Percentiles rank a stretch among this genome's conserved stretches.
Evolutionary conservation across 2,888 invertebrate genomes (phyloP).

Genomic region (Cerastis rubricosa): DNA sequence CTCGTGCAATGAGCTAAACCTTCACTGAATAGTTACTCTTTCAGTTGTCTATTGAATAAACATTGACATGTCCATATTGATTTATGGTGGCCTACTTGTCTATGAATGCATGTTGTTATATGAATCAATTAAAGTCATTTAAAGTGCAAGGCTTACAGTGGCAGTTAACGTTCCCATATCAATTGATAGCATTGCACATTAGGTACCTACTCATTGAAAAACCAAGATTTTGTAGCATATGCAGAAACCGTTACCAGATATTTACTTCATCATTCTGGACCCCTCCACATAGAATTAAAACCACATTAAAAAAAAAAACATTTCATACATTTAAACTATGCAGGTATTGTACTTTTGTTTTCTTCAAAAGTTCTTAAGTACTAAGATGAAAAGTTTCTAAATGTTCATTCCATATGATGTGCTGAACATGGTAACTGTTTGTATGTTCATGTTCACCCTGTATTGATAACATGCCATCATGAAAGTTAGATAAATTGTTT

Average conservation of each 20-base stretch:
- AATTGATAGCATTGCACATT: conserved; percentile 38
- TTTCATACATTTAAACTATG: too few relatives aligned
- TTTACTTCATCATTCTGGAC: not conserved
- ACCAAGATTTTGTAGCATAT: not conserved
- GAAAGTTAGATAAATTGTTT: conserved; percentile 8
- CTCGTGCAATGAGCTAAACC: conserved; percentile 1
- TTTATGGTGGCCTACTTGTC: conserved; percentile 15
- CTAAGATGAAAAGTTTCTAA: too few relatives aligned
- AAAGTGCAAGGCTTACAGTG: conserved; percentile 29
- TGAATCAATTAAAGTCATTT: conserved; percentile 48
- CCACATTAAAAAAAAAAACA: too few relatives aligned
- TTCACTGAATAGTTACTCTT: not conserved
- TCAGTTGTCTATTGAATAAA: conserved; percentile 10
- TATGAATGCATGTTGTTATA: conserved; percentile 26
- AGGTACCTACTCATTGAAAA: conserved; percentile 10
- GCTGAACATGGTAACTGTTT: not conserved
- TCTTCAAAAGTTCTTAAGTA: too few relatives aligned
- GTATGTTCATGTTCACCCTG: not conserved
- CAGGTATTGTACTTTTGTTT: too few relatives aligned
- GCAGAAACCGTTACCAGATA: not conserved
- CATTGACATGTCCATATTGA: conserved; percentile 1
- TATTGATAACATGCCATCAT: not conserved
- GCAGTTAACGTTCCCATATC: conserved; percentile 17
- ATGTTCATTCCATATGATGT: not conserved
- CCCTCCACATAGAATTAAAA: too few relatives aligned